Evolutionary conservation across 2,797 vertebrate species (phyloP).

Genomic region (Cryptoblepharus egeriae): DNA sequence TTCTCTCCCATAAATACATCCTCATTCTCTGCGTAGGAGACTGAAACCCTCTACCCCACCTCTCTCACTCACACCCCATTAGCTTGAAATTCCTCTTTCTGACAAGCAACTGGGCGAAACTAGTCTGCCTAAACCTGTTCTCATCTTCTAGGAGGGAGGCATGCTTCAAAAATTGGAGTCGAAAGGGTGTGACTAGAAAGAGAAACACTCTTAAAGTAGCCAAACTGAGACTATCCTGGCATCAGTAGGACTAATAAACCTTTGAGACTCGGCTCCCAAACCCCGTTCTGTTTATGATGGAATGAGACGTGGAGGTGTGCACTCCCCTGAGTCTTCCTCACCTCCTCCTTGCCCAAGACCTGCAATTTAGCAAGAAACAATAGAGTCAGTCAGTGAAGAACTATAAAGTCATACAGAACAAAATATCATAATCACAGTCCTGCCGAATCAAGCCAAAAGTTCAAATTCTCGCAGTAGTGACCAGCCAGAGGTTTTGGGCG

Average conservation of each 20-base stretch:
- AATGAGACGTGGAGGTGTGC: rapidly evolving
- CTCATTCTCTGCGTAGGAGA: neutral
- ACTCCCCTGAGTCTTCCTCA: neutral
- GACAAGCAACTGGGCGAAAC: neutral
- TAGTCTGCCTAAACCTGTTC: slow-evolving; percentile 42
- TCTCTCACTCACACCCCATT: neutral
- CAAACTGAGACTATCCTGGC: neutral
- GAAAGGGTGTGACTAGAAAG: neutral
- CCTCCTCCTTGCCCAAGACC: slow-evolving; percentile 20
- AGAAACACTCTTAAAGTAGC: neutral
- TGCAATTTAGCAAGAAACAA: slow-evolving; percentile 34
- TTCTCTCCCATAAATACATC: too few species aligned
- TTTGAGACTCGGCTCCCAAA: neutral
- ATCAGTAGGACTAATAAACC: too few species aligned
- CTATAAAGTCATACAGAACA: neutral
- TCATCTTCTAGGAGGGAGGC: neutral
- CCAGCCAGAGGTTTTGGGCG: neutral
- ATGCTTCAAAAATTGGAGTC: neutral
- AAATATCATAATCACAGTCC: neutral
- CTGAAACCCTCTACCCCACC: neutral
- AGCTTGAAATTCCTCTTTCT: slow-evolving; percentile 31
- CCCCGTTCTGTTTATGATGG: rapidly evolving
- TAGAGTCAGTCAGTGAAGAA: neutral
- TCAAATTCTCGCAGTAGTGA: neutral
- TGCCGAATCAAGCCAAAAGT: too few species aligned